Evolutionary conservation across 2,797 vertebrate species (phyloP).

Genomic region (Amblyraja radiata): DNA sequence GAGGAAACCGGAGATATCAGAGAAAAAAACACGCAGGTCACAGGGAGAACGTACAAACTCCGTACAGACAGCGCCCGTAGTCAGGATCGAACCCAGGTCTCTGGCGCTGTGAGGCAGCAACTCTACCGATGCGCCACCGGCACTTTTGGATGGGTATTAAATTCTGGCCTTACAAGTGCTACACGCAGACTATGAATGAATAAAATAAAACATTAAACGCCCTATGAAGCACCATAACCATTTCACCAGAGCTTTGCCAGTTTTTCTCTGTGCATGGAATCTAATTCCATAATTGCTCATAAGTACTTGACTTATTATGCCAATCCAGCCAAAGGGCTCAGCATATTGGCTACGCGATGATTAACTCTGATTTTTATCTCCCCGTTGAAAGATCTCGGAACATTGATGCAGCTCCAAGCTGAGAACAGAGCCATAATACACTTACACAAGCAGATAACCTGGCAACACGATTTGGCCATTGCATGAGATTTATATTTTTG

Average conservation of each 20-base stretch:
- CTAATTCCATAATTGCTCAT: neutral
- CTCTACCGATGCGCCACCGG: too few relatives aligned
- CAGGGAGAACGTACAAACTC: too few relatives aligned
- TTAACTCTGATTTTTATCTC: slow-evolving; percentile 17
- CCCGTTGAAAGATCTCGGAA: slow-evolving; percentile 24
- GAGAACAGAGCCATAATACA: neutral
- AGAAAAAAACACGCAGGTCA: too few relatives aligned
- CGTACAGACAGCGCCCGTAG: too few relatives aligned
- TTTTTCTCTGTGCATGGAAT: neutral
- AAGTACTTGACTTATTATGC: neutral
- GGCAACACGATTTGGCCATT: slow-evolving; percentile 5
- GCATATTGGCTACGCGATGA: slow-evolving; percentile 5
- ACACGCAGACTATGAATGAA: too few relatives aligned
- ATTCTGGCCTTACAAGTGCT: too few relatives aligned
- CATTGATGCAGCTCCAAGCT: neutral
- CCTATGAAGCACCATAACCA: neutral
- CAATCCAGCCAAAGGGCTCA: slow-evolving; percentile 14
- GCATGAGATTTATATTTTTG: slow-evolving; percentile 1
- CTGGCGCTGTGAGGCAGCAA: too few relatives aligned
- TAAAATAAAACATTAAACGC: too few relatives aligned
- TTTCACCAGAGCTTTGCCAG: neutral
- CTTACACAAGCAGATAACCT: neutral
- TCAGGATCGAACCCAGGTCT: too few relatives aligned
- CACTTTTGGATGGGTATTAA: too few relatives aligned
- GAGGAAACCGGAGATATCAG: too few relatives aligned